Evolutionary conservation across 2,888 invertebrate species (phyloP), one percentile per base, ranked within the genome.

Genomic region (Hyppa rectilinea): DNA sequence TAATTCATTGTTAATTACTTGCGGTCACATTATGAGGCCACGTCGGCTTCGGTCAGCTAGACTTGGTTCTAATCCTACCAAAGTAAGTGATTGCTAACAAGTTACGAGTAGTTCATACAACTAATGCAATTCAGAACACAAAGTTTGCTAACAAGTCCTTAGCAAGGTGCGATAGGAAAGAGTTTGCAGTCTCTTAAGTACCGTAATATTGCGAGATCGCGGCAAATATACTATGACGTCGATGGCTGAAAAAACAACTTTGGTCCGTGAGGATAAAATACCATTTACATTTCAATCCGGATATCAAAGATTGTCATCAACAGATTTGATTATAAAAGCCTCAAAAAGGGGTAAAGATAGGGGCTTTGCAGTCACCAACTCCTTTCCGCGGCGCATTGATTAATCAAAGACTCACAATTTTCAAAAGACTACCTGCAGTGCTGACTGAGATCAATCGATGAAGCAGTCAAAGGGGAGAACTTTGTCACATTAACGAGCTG

Each of bases 1-100:
- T 77, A 74, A 83, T 75, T 73, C 66, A 83, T 62, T 53, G 29
- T 52, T 69, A 76, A 81, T 78, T 70, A 74, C 26, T 78, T 68
- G 65, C 36, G 69, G 64, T 71, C 66, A 56, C 34, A 60, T 49
- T 69, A 64, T 62, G 63, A 64, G 26, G 56, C 38, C 20, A 50
- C 31, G 55, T 45, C n/a, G 36, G 31, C 17, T 60, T 49, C 1
- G 49, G 53, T 55, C 38, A 61, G 31, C 36, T 49, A 62, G 49
- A 62, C 55, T 52, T 65, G 64, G 64, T 66, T 70, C 62, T 70
- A 74, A 82, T 62, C 52, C 55, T 38, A 53, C 60, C 66, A 62
- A 58, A 76, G 49, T 55, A 70, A 73, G 56, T 63, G 61, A 82
- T 78, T 73, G 66, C 43, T 69, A 64, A 68, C 55, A 74, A 78